These are phyloP conservation scores for Heliconius melpomene DNA, from an alignment of 1,140 invertebrate genomes.

Conservation along the genomic window DNA sequence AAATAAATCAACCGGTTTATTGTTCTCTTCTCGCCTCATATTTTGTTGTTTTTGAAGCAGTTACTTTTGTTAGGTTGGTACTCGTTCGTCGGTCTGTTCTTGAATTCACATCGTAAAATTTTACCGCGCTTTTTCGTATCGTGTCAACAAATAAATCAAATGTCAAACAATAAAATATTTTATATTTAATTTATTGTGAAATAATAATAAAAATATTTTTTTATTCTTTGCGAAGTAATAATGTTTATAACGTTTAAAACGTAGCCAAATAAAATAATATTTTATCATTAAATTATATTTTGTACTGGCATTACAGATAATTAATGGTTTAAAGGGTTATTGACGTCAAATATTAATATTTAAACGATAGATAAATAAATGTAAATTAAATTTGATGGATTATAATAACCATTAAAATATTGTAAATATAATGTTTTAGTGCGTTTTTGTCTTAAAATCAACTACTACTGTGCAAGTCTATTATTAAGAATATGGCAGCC, in stretches of 20 bases:
- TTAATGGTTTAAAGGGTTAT: too few relatives aligned
- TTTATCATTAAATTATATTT: background rate
- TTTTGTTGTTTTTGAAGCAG: conserved; percentile 59
- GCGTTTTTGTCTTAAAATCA: conserved; percentile 3
- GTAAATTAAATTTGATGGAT: background rate
- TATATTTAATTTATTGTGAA: background rate
- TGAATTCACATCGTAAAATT: conserved; percentile 41
- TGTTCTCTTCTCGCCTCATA: conserved; percentile 74
- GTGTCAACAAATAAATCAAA: conserved; percentile 38
- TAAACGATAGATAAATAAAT: background rate
- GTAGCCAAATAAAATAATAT: background rate
- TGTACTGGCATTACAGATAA: too few relatives aligned
- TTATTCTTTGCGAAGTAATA: background rate
- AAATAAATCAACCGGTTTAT: conserved; percentile 77
- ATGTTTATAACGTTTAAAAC: background rate
- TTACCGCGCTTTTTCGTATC: conserved; percentile 35
- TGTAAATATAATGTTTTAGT: background rate
- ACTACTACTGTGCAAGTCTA: background rate
- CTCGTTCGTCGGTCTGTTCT: conserved; percentile 17
- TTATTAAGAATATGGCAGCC: conserved; percentile 11
- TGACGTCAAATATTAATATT: background rate
- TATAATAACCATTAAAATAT: background rate
- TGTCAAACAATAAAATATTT: conserved; percentile 10
- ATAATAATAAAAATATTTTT: background rate
- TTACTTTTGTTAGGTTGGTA: conserved; percentile 38